Conservation (phyloP, 2,888 invertebrate species). For the Trichogramma evanescens region DNA sequence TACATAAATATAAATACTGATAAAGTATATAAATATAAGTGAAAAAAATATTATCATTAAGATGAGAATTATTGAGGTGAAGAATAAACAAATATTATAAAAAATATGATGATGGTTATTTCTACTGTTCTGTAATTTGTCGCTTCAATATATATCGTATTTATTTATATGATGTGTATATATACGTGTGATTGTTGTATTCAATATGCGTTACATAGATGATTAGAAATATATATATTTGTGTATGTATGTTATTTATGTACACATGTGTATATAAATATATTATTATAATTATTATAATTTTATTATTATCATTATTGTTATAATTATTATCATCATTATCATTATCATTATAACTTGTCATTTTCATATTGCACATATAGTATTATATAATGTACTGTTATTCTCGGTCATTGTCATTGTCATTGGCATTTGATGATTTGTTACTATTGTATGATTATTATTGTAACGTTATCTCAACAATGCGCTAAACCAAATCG, state of each 20-base stretch:
- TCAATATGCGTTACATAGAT: conserved; percentile 33
- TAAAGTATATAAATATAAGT: conserved; percentile 20
- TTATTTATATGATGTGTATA: too few species aligned
- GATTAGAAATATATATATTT: conserved; percentile 27
- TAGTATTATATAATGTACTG: conserved; percentile 21
- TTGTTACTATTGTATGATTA: too few species aligned
- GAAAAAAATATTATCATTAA: conserved; percentile 9
- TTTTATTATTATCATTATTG: conserved; percentile 29
- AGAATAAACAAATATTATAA: conserved; percentile 25
- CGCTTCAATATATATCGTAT: conserved; percentile 31
- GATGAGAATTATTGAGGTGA: conserved; percentile 9
- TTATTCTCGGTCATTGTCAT: conserved; percentile 22
- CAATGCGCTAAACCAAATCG: too few species aligned
- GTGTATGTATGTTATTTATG: conserved; percentile 7
- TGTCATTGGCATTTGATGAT: conserved; percentile 17
- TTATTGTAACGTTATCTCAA: too few species aligned
- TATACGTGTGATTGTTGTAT: conserved; percentile 46
- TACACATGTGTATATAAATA: conserved; percentile 19
- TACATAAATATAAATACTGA: conserved; percentile 21
- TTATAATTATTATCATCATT: conserved; percentile 24
- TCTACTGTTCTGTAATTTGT: conserved; percentile 46
- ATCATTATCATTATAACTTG: conserved; percentile 13
- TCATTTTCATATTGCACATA: conserved; percentile 21
- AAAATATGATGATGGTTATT: conserved; percentile 41
- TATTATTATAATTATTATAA: conserved; percentile 34